These are phyloP conservation scores for Apotomis betuletana DNA, from an alignment of 2,888 invertebrate genomes.

Conservation along the genomic window DNA sequence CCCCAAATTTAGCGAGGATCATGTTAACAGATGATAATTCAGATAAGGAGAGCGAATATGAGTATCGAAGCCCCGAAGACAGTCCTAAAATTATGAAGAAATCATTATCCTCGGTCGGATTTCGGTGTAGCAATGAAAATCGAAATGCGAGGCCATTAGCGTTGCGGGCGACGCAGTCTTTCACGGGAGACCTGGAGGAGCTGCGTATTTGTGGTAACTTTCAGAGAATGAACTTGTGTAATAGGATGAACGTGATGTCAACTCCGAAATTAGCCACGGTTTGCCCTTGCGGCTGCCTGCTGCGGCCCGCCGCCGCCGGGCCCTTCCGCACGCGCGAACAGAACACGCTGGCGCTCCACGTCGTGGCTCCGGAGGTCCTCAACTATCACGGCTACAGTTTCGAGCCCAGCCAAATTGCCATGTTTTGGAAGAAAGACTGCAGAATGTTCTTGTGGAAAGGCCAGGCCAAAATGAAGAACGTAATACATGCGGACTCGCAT, in stretches of 20 bases:
- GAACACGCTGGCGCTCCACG: constrained; percentile 71
- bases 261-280: constrained; percentile 62
- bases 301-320: constrained; percentile 64
- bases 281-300: constrained; percentile 77
- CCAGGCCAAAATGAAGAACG: constrained; percentile 64
- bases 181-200: constrained; percentile 74
- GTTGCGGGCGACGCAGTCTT: constrained; percentile 76
- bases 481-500: constrained; percentile 60
- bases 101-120: constrained; percentile 74
- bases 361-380: constrained; percentile 81
- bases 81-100: constrained; percentile 73
- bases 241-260: constrained; percentile 62
- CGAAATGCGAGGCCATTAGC: constrained; percentile 67
- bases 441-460: constrained; percentile 86
- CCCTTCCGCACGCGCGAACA: constrained; percentile 76
- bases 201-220: constrained; percentile 68
- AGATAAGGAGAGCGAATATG: constrained; percentile 75
- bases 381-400: constrained; percentile 82
- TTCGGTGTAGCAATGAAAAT: constrained; percentile 67
- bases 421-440: constrained; percentile 88
- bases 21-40: constrained; percentile 77
- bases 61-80: constrained; percentile 66
- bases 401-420: constrained; percentile 84
- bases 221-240: constrained; percentile 68
- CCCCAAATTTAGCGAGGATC: constrained; percentile 49